Evolutionary conservation across 2,797 vertebrate genomes (phyloP), one percentile per base, ranked within the genome.

Genomic region (Rhinogobio ventralis): DNA sequence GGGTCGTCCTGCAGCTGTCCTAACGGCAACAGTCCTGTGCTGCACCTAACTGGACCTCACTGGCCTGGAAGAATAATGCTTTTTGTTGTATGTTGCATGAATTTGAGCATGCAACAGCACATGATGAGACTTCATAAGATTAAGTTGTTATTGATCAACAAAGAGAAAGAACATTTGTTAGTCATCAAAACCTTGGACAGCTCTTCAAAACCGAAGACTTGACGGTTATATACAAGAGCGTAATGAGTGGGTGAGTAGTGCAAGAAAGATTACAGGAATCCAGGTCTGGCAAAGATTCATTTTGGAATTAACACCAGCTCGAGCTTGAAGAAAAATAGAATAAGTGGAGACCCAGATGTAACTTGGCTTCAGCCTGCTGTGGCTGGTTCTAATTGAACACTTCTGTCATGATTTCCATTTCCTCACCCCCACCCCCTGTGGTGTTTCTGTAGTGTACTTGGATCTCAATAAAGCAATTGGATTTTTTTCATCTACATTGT

Each of bases 1-100:
- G 53, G 79, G 88, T 80, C 87, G 89, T 89, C 83, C 85, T 86
- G 91, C 95, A 96, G 94, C 95, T 96, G 94, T 91, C 91, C 39
- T 45, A 53, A 88, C 90, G 86, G 87, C 87, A 82, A 73, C 79
- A 9, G 19, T 11, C 51, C 15, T 57, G 33, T 46, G 39, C 14
- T 49, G 8, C 55, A 62, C 19, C 28, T 33, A 72, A 64, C 13
- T 23, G 33, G 49, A 42, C 36, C 30, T 76, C 15, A 20, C 39
- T 71, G 36, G 36, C 64, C 25, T 49, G 42, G 19, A 53, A 74
- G 46, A 74, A 71, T 69, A 0, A 57, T 39, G 33, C 6, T 36
- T 60, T 39, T 39, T 42, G 33, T 25, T 60, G 14, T 7, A 17
- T 39, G 30, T 71, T 57, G n/a, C 3, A 66, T 66, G 49, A 33